phyloP scores from a whole-genome alignment of 2,113 vertebrate species.

The Urocitellus parryii region DNA sequence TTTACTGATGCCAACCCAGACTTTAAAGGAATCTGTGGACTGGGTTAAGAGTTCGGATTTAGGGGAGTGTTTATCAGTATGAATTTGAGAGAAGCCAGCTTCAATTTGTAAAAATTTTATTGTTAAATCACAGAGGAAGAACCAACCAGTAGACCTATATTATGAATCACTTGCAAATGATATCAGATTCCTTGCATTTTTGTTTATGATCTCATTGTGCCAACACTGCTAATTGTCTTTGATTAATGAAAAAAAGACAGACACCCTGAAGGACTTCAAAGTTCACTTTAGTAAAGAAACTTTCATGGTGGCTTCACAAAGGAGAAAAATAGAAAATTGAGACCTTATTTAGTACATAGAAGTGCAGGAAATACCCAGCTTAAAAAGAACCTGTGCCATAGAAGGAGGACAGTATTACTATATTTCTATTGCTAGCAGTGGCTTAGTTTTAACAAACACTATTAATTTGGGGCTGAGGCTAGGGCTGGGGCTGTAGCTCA shows the following conservation, averaged over 20 bases:
- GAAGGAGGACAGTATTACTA: not conserved
- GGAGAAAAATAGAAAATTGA: not conserved
- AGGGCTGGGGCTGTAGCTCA: not conserved
- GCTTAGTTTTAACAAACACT: slow-evolving; percentile 41
- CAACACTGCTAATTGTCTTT: not conserved
- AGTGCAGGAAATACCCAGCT: slow-evolving; percentile 3
- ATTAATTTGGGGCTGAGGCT: not conserved
- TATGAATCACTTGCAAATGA: slow-evolving; percentile 9
- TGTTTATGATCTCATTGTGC: not conserved
- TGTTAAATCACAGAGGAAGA: slow-evolving; percentile 25
- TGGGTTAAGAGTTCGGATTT: not conserved
- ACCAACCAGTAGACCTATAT: not conserved
- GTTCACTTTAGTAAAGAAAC: not conserved
- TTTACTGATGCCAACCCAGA: not conserved
- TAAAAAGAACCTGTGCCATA: not conserved
- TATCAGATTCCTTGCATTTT: not conserved
- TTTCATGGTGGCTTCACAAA: not conserved
- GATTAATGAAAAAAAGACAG: not conserved
- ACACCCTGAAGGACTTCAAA: not conserved
- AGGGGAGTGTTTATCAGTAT: not conserved
- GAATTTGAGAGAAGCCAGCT: not conserved
- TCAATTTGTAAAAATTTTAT: slow-evolving; percentile 20
- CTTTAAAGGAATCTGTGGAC: slow-evolving; percentile 12
- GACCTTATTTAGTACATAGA: not conserved
- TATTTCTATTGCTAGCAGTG: not conserved